Conservation (phyloP, 2,113 vertebrate genomes). For the Callorhinus ursinus region DNA sequence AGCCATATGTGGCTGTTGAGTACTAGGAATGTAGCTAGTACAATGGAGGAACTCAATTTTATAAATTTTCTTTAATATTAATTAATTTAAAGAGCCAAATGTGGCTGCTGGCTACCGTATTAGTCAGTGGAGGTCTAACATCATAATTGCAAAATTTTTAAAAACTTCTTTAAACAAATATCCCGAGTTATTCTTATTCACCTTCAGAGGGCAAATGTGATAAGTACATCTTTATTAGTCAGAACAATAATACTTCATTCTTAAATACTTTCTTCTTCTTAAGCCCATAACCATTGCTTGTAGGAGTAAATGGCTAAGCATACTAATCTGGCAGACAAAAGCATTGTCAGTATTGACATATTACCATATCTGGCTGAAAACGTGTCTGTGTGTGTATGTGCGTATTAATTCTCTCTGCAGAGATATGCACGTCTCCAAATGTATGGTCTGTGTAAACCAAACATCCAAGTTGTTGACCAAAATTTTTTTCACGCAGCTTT, state of each 20-base stretch:
- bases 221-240: constrained; percentile 29
- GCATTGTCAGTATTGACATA: neutral
- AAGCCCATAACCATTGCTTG: constrained; percentile 45
- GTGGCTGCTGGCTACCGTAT: neutral
- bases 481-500: neutral
- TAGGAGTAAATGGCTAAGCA: constrained; percentile 43
- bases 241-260: constrained; percentile 21
- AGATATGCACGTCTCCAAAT: neutral
- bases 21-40: neutral
- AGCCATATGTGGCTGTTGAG: neutral
- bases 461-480: neutral
- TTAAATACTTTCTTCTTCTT: constrained; percentile 51
- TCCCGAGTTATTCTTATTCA: constrained; percentile 25
- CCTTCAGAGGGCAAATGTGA: constrained; percentile 15
- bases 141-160: neutral
- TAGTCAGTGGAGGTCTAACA: neutral
- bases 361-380: neutral
- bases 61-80: neutral
- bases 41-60: neutral
- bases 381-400: neutral
- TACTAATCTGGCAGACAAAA: constrained; percentile 56
- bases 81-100: neutral
- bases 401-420: constrained; percentile 9
- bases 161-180: neutral
- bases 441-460: neutral